These are phyloP conservation scores for Prolemur simus DNA, from an alignment of 2,113 vertebrate species.

Conservation along the genomic window DNA sequence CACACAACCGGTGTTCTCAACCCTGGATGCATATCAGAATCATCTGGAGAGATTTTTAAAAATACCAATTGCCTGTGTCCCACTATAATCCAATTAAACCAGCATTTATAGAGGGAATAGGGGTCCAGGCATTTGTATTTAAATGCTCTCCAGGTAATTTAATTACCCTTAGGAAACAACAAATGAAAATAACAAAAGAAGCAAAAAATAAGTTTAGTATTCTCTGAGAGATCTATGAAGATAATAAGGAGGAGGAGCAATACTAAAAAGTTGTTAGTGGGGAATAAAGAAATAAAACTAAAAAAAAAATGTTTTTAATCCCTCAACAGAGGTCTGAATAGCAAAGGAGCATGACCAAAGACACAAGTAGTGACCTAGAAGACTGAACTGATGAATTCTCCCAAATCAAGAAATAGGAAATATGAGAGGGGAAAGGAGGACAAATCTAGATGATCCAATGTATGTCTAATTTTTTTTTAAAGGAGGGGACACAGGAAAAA, in stretches of 20 bases:
- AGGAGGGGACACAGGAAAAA: background rate
- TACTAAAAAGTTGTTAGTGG: background rate
- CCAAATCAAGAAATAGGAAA: background rate
- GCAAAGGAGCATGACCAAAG: background rate
- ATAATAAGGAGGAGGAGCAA: background rate
- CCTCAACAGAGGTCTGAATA: background rate
- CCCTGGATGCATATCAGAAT: background rate
- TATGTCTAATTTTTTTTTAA: background rate
- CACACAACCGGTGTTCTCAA: background rate
- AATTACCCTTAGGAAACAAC: background rate
- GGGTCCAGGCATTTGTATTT: background rate
- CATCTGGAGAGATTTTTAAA: background rate
- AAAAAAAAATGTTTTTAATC: background rate
- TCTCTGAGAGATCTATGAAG: constrained; percentile 7
- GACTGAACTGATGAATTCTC: background rate
- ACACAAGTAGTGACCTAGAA: background rate
- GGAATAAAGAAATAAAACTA: background rate
- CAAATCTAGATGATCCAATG: background rate
- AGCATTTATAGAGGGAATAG: background rate
- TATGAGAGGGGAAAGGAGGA: background rate
- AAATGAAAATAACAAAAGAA: constrained; percentile 10
- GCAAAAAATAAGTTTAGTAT: background rate
- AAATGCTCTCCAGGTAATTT: constrained; percentile 23
- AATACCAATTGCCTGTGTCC: background rate
- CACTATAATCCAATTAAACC: background rate